phyloP scores from a whole-genome alignment of 2,113 vertebrate species.

The Lagopus muta region DNA sequence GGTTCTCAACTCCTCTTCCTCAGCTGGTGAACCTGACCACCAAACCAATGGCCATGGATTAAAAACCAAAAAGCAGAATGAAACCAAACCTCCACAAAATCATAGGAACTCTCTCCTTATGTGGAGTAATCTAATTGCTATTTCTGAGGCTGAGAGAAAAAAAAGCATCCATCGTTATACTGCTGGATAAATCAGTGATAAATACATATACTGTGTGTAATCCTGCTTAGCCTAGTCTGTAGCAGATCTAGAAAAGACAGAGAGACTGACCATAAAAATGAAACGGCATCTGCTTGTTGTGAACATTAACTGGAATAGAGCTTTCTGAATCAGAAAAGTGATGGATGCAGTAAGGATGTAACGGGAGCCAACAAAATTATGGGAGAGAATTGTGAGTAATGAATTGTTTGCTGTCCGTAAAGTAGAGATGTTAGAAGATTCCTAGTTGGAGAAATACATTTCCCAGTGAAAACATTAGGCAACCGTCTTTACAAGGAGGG shows the following conservation, averaged over 20 bases:
- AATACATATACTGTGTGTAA: neutral
- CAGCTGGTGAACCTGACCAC: neutral
- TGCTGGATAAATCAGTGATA: neutral
- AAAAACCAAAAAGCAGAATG: neutral
- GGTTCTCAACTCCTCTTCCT: neutral
- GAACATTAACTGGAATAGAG: neutral
- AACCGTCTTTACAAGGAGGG: neutral
- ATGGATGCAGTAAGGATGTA: neutral
- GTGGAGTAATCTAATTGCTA: neutral
- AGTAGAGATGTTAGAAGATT: neutral
- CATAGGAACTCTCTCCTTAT: neutral
- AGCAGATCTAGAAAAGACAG: neutral
- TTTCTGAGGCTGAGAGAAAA: neutral
- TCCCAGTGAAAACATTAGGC: neutral
- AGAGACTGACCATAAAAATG: neutral
- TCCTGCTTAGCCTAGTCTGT: neutral
- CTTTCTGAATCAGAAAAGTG: neutral
- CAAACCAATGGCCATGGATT: neutral
- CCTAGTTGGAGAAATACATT: neutral
- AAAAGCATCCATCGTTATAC: neutral
- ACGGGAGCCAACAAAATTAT: neutral
- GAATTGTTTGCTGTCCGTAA: neutral
- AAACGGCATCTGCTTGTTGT: neutral
- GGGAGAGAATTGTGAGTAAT: neutral
- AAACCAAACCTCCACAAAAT: neutral